Conservation (phyloP, 2,797 vertebrate genomes). For the Chanos chanos region DNA sequence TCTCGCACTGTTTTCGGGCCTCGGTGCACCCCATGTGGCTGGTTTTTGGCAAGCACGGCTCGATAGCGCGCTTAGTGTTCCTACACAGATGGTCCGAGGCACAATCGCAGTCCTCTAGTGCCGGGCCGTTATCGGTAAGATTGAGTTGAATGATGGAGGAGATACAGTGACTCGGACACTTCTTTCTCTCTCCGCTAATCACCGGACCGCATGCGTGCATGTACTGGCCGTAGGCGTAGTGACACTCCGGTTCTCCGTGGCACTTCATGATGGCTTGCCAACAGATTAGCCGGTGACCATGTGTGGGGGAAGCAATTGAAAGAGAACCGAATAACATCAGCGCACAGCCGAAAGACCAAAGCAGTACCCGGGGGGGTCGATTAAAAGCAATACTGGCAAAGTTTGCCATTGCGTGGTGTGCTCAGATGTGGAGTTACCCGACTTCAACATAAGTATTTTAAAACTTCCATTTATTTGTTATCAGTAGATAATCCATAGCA, state of each 20-base stretch:
- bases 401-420: conserved; percentile 59
- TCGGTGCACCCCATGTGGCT: conserved; percentile 88
- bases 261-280: conserved; percentile 94
- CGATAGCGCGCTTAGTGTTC: conserved; percentile 86
- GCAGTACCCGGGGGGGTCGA: conserved; percentile 41
- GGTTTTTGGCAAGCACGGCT: conserved; percentile 89
- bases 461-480: not conserved
- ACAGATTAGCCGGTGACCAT: conserved; percentile 82
- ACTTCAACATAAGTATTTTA: not conserved
- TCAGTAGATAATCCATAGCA: too few species aligned
- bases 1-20: conserved; percentile 84
- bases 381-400: conserved; percentile 51
- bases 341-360: conserved; percentile 70
- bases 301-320: conserved; percentile 63
- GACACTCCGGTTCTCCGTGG: conserved; percentile 83
- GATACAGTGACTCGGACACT: conserved; percentile 94
- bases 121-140: conserved; percentile 82
- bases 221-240: conserved; percentile 90
- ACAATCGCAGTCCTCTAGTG: conserved; percentile 91
- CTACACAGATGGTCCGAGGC: conserved; percentile 76
- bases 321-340: conserved; percentile 64
- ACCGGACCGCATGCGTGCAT: conserved; percentile 82
- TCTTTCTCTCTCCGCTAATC: conserved; percentile 64
- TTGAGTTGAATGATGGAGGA: conserved; percentile 92
- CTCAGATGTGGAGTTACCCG: conserved; percentile 45